Evolutionary conservation across 2,888 invertebrate species (phyloP).

Genomic region (Sericinus montela): DNA sequence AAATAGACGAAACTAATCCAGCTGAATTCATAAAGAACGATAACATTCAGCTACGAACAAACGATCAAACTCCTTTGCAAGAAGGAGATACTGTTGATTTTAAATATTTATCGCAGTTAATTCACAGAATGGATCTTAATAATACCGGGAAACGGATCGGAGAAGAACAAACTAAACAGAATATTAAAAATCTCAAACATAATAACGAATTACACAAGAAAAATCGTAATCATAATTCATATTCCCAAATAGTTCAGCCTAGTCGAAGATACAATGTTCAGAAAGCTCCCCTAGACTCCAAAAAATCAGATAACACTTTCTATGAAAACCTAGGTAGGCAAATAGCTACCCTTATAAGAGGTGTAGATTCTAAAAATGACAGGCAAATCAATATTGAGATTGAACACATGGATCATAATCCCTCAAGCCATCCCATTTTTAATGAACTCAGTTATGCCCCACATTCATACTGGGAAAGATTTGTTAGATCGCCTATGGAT

Average conservation of each 20-base stretch:
- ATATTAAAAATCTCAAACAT: slow-evolving; percentile 23
- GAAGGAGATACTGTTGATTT: slow-evolving; percentile 48
- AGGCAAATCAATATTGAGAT: slow-evolving; percentile 42
- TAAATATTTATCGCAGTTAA: slow-evolving; percentile 61
- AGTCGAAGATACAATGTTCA: slow-evolving; percentile 20
- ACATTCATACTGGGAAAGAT: slow-evolving; percentile 62
- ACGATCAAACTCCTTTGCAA: slow-evolving; percentile 24
- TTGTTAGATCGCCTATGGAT: slow-evolving; percentile 54
- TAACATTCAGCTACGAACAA: slow-evolving; percentile 18
- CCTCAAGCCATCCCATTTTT: slow-evolving; percentile 35
- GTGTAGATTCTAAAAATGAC: slow-evolving; percentile 39
- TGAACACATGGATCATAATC: slow-evolving; percentile 29
- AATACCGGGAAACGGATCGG: slow-evolving; percentile 28
- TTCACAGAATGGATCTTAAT: slow-evolving; percentile 50
- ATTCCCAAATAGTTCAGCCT: slow-evolving; percentile 14
- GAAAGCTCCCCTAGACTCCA: slow-evolving; percentile 23
- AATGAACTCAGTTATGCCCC: slow-evolving; percentile 44
- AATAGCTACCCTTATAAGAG: slow-evolving; percentile 61
- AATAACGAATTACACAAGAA: slow-evolving; percentile 17
- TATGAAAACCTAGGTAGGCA: slow-evolving; percentile 60
- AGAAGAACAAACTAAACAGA: slow-evolving; percentile 19
- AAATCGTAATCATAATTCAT: slow-evolving; percentile 17
- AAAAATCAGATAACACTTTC: slow-evolving; percentile 40
- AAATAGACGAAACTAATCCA: slow-evolving; percentile 23
- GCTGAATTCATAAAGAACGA: slow-evolving; percentile 23